Base-by-base conservation (phyloP, 1,140 invertebrate species). In the Drosophila melanica region DNA sequence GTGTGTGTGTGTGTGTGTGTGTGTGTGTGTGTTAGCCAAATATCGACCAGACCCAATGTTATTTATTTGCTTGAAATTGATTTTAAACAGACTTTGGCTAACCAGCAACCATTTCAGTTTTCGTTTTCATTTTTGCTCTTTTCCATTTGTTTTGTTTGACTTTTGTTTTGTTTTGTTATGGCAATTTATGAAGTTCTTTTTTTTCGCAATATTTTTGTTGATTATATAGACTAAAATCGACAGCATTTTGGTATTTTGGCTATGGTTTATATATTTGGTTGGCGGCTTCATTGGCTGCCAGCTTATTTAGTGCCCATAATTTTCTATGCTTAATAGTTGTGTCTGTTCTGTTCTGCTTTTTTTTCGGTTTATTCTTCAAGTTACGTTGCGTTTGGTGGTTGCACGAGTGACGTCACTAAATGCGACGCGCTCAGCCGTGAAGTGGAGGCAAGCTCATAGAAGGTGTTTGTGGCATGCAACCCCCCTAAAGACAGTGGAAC, bases 21-120 rank as follows among this genome's bases (percentile, higher is more conserved):
- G 59, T 58, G 68, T 53, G 53, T 71, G 65, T 58, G 69, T 53
- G 35, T 42, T 62, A 45, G 48, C 57, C 48, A 45, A 62, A 70
- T 63, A 63, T 57, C 42, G 60, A 48, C 8, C 9, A 11, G 44
- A 11, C 23, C 55, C 53, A 72, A 47, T 69, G 50, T 62, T 82
- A 84, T 84, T 84, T 84, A 84, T 84, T 85, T 80, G 81, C 77
- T 80, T n/a, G 41, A 51, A 85, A 80, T 72, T 85, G 81, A 84
- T 84, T 85, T 67, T 84, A 57, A 84, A 76, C 80, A 84, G 80
- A 84, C 16, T 62, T 35, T 30, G 51, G 30, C 33, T 39, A 57
- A 57, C 12, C 64, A 55, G 54, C n/a, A 55, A 64, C n/a, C 44
- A 66, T 55, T 45, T 35, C 47, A 37, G n/a, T 66, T 47, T 30